Conservation (phyloP, 2,113 vertebrate genomes). For the Rhinopomastus cyanomelas region DNA sequence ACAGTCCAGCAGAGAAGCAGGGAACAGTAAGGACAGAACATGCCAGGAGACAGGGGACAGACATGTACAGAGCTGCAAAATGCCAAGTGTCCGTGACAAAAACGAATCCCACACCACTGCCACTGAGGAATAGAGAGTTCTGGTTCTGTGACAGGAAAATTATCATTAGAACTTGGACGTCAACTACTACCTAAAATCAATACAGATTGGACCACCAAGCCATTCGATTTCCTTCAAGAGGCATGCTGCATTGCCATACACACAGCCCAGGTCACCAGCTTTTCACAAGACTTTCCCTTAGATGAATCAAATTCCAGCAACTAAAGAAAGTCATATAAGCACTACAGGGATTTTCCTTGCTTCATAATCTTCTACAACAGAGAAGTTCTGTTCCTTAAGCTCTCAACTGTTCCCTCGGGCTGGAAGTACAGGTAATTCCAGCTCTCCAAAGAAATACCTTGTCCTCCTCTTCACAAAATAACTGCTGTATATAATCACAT, state of each 20-base stretch:
- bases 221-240: accelerated
- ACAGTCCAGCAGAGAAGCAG: neutral
- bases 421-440: constrained; percentile 26
- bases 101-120: neutral
- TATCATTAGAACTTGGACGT: neutral
- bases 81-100: neutral
- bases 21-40: neutral
- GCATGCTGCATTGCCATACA: neutral
- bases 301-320: neutral
- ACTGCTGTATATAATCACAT: neutral
- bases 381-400: neutral
- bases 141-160: neutral
- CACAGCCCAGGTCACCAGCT: neutral
- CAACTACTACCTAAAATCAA: neutral
- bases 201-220: neutral
- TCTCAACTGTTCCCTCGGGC: neutral
- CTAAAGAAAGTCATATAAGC: neutral
- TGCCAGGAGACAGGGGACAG: neutral
- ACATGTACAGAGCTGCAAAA: neutral
- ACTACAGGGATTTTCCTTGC: neutral
- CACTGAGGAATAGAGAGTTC: neutral
- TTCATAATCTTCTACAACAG: neutral
- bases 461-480: neutral
- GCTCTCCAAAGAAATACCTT: neutral
- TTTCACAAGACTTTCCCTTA: neutral